A percentile compares a stretch with the other conserved stretches of the same genome.
Conservation (phyloP, 2,888 invertebrate species). For the Empis livida region DNA sequence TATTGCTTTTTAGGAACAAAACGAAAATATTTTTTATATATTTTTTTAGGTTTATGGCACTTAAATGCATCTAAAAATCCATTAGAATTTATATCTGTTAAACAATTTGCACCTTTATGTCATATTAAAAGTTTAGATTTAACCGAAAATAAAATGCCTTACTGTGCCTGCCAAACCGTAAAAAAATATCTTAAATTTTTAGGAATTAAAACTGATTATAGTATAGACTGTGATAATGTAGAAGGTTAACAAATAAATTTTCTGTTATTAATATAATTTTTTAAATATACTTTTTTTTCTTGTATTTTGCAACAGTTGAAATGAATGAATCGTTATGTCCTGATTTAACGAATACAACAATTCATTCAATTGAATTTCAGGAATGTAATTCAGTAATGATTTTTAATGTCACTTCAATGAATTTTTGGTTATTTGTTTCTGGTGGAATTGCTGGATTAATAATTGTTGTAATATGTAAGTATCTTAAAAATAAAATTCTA, state of each 20-base stretch:
- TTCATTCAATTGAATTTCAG: not conserved
- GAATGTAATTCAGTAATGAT: not conserved
- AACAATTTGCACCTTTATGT: constrained; percentile 49
- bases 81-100: constrained; percentile 33
- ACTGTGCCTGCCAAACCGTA: constrained; percentile 28
- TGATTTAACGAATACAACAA: not conserved
- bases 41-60: constrained; percentile 35
- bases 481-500: no score
- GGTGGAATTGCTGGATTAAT: no score
- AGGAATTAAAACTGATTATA: constrained; percentile 23
- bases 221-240: constrained; percentile 23
- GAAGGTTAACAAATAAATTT: constrained; percentile 10
- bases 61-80: constrained; percentile 52
- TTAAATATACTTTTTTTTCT: not conserved
- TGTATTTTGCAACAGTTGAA: not conserved
- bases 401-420: no score
- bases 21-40: constrained; percentile 1
- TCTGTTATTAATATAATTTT: not conserved
- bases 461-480: no score
- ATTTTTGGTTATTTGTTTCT: no score
- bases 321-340: not conserved
- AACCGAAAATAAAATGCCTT: constrained; percentile 23
- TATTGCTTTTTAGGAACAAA: not conserved
- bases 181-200: constrained; percentile 24
- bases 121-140: constrained; percentile 45